Evolutionary conservation across 2,797 vertebrate species (phyloP).

Genomic region (Phalanger gymnotis): DNA sequence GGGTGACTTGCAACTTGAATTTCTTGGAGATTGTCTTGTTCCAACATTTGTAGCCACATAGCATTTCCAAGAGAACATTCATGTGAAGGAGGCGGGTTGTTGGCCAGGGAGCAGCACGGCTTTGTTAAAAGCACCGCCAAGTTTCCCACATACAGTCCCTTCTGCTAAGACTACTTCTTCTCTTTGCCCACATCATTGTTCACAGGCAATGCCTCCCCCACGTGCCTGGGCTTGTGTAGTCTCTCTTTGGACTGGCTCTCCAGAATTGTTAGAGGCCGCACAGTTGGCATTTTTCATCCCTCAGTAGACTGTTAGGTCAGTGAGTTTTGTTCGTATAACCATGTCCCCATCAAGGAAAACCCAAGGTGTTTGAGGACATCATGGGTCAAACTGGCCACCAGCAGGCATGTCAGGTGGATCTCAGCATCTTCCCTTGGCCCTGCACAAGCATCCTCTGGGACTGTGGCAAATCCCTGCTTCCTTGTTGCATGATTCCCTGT

Average conservation of each 20-base stretch:
- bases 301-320: not conserved
- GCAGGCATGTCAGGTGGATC: not conserved
- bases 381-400: not conserved
- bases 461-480: not conserved
- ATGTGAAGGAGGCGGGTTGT: not conserved
- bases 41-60: not conserved
- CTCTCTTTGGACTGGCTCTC: not conserved
- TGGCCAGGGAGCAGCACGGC: not conserved
- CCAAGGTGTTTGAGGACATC: not conserved
- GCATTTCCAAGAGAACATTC: not conserved
- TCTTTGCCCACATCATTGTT: not conserved
- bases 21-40: not conserved
- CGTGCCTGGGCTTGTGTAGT: not conserved
- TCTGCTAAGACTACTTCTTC: constrained; percentile 31
- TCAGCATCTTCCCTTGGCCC: not conserved
- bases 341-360: not conserved
- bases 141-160: not conserved
- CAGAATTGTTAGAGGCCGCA: not conserved
- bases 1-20: not conserved
- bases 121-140: not conserved
- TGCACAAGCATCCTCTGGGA: not conserved
- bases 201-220: not conserved
- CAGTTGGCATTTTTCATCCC: not conserved
- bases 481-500: not conserved
- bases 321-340: not conserved